A percentile compares a stretch with the other conserved stretches of the same genome.
Evolutionary conservation across 2,888 invertebrate genomes (phyloP).

Genomic region (Urechis unicinctus): DNA sequence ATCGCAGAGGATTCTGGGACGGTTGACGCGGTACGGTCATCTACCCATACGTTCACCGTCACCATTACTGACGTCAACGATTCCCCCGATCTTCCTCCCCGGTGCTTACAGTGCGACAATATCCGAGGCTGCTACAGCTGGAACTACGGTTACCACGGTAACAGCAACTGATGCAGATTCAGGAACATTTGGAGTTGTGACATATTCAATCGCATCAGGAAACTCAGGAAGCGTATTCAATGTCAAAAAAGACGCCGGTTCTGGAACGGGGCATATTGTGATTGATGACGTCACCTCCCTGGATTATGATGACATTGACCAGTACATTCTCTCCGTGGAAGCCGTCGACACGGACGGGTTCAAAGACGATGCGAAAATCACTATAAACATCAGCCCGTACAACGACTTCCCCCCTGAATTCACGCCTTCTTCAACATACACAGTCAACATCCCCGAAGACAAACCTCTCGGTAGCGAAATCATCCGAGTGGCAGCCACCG

Average conservation of each 20-base stretch:
- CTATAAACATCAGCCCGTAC: background rate
- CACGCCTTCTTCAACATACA: background rate
- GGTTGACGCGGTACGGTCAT: background rate
- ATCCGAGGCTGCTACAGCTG: background rate
- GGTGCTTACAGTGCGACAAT: background rate
- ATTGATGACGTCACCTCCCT: background rate
- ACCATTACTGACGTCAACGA: background rate
- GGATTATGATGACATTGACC: background rate
- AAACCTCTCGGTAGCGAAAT: background rate
- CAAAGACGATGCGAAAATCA: background rate
- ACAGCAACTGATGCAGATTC: background rate
- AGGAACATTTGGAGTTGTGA: background rate
- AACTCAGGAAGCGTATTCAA: background rate
- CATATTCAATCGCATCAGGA: background rate
- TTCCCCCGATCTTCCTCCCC: background rate
- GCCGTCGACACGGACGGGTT: background rate
- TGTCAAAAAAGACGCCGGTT: background rate
- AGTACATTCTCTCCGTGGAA: background rate
- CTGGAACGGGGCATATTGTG: background rate
- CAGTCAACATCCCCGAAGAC: background rate
- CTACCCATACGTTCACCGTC: background rate
- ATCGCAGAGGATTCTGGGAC: background rate
- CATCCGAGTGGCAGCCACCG: background rate
- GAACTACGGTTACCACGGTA: background rate
- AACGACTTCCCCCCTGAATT: background rate